These are phyloP conservation scores for Zaprionus capensis DNA, from an alignment of 1,140 invertebrate genomes.

Conservation along the genomic window DNA sequence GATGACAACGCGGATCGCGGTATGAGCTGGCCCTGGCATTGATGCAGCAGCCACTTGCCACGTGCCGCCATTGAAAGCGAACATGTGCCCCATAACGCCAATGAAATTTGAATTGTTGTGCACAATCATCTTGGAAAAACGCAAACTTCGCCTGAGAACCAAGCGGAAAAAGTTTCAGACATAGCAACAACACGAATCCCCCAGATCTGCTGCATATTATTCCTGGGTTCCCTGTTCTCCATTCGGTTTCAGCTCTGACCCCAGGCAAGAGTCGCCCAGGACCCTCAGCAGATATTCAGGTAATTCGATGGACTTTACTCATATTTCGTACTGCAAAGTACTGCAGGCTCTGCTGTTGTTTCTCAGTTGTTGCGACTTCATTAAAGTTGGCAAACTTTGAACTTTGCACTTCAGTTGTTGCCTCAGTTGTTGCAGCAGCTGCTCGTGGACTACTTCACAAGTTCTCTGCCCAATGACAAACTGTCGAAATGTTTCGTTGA, in stretches of 20 bases:
- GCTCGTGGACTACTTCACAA: slow-evolving; percentile 31
- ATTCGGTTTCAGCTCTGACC: slow-evolving; percentile 46
- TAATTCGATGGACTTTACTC: slow-evolving; percentile 12
- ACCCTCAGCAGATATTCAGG: slow-evolving; percentile 23
- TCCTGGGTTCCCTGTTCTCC: slow-evolving; percentile 13
- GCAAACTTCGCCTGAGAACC: slow-evolving; percentile 71
- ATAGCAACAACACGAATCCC: slow-evolving; percentile 47
- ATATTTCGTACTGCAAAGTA: slow-evolving; percentile 22
- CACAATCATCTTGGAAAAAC: slow-evolving; percentile 78
- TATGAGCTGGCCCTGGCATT: slow-evolving; percentile 48
- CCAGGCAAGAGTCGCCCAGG: background rate
- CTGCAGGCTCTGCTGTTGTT: background rate
- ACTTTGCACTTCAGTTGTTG: slow-evolving; percentile 32
- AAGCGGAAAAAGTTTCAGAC: slow-evolving; percentile 81
- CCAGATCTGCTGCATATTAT: slow-evolving; percentile 2
- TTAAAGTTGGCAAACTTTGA: slow-evolving; percentile 55
- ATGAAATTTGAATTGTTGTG: slow-evolving; percentile 59
- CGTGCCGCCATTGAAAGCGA: slow-evolving; percentile 44
- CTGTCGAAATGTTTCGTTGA: slow-evolving; percentile 46
- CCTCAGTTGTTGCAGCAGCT: slow-evolving; percentile 35
- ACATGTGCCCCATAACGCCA: slow-evolving; percentile 77
- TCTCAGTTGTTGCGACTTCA: slow-evolving; percentile 43
- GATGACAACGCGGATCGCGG: slow-evolving; percentile 27
- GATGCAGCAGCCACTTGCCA: slow-evolving; percentile 30
- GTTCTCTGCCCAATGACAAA: slow-evolving; percentile 41